A percentile compares a stretch with the other conserved stretches of the same genome.
Conservation (phyloP, 2,113 vertebrate genomes). For the Sphaerodactylus townsendi region DNA sequence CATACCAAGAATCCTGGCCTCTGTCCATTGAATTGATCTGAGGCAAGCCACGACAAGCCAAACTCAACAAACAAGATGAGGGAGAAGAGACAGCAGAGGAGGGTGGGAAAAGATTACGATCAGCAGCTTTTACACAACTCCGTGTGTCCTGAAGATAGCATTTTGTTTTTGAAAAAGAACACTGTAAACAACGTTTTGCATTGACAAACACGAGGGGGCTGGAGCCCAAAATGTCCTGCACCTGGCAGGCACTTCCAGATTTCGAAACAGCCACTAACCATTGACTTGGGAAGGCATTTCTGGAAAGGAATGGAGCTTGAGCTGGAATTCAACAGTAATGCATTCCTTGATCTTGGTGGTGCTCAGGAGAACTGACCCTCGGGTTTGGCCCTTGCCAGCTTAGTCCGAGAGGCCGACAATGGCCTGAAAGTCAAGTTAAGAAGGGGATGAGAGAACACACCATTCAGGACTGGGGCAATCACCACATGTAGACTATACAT, state of each 20-base stretch:
- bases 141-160: not conserved
- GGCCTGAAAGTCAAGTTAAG: not conserved
- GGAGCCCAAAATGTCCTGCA: not conserved
- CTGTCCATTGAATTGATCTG: not conserved
- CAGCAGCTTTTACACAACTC: not conserved
- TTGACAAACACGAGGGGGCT: not conserved
- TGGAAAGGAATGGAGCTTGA: not conserved
- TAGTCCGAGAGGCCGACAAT: not conserved
- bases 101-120: not conserved
- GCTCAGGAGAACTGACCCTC: too few species aligned
- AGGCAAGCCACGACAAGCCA: not conserved
- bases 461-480: too few species aligned
- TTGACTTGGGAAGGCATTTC: not conserved
- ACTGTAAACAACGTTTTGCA: not conserved
- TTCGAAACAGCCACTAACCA: not conserved
- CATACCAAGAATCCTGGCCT: fast-evolving
- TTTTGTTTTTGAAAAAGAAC: not conserved
- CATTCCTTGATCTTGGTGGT: not conserved
- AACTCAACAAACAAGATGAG: not conserved
- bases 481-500: not conserved
- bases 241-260: not conserved
- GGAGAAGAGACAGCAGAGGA: not conserved
- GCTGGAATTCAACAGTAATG: too few species aligned
- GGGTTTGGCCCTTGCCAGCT: not conserved
- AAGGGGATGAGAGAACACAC: not conserved